phyloP scores from a whole-genome alignment of 1,140 invertebrate species.

The Anoplophora glabripennis region DNA sequence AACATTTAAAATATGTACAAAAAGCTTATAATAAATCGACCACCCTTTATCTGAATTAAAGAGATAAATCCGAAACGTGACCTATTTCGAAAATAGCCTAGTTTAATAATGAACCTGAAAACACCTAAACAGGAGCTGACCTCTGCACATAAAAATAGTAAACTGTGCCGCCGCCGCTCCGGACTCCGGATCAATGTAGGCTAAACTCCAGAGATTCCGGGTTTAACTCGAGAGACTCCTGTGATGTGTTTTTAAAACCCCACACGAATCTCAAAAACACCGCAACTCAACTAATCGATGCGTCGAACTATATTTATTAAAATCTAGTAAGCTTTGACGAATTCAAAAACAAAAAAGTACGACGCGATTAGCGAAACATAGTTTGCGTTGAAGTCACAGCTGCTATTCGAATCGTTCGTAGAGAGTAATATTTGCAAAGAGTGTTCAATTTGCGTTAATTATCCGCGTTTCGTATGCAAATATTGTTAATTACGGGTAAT shows the following conservation, averaged over 20 bases:
- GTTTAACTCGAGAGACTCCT: background rate
- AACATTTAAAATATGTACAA: too few species aligned
- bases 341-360: background rate
- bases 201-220: constrained; percentile 15
- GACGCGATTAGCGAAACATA: background rate
- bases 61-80: background rate
- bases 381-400: too few species aligned
- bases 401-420: too few species aligned
- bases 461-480: constrained; percentile 6
- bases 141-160: constrained; percentile 22
- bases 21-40: too few species aligned
- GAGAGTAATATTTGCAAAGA: background rate
- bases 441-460: background rate
- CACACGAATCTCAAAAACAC: background rate
- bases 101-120: constrained; percentile 1
- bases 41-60: background rate
- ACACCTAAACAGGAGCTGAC: constrained; percentile 13
- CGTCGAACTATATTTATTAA: too few species aligned
- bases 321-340: too few species aligned
- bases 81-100: background rate
- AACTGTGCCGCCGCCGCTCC: constrained; percentile 11
- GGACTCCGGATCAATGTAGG: constrained; percentile 26
- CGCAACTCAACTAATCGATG: background rate
- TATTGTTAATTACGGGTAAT: constrained; percentile 11
- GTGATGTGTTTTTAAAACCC: background rate